Base-by-base conservation (phyloP, 1,140 invertebrate genomes). In the Cydia pomonella region DNA sequence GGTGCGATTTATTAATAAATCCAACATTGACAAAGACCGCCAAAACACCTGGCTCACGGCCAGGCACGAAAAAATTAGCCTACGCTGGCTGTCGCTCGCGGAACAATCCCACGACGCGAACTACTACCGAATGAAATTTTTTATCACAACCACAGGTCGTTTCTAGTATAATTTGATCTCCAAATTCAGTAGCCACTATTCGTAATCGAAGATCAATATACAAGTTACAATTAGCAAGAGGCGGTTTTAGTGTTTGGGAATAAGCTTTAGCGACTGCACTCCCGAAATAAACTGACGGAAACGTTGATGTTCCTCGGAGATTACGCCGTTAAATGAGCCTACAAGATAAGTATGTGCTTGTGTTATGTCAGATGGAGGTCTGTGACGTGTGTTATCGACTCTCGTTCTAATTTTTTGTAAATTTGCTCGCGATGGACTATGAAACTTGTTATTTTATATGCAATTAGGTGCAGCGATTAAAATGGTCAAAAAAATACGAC, bases 1-100 rank as follows among this genome's bases (percentile, higher is more conserved):
- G 88, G 88, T 85, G 77, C 78, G 76, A 82, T 84, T 80, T 91
- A 92, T 91, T 91, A 92, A 92, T 92, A 92, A 92, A 91, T 88
- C 82, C 85, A 92, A 89, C 91, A 92, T 92, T 92, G 91, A 92
- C 91, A 92, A 88, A 92, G 91, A 92, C 91, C 91, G 89, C 89
- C 89, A 92, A 91, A 91, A 85, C 87, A 85, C 75, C 85, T 92
- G 91, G 91, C 87, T 21, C 72, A 0, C 72, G 63, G 86, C 90
- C 91, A 92, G 84, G 79, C 77, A 75, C 72, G 80, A 82, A 87
- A 90, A 91, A 89, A 85, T 79, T 81, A 66, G 78, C 87, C 88
- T 89, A 90, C 88, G 85, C 85, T 75, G 73, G 59, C 80, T 79
- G 78, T 59, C 53, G 18, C 18, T 59, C 79, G 82, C 75, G 82